Evolutionary conservation across 2,888 invertebrate species (phyloP), one percentile per base, ranked within the genome.

Genomic region (Stenichneumon culpator): DNA sequence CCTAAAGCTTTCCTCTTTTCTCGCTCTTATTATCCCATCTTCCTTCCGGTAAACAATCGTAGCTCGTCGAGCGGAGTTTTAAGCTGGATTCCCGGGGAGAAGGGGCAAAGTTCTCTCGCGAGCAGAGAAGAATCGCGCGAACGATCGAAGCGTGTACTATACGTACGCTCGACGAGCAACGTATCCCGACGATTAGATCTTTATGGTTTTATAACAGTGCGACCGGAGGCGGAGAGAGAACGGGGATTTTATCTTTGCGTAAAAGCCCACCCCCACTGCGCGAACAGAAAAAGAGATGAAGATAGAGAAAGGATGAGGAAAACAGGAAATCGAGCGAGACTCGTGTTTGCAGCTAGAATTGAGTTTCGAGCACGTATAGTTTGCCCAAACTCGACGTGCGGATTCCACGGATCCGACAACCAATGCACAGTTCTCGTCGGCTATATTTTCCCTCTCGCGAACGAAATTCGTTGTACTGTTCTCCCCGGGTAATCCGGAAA

Each of bases 151-250:
- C 32, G 32, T 70, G 54, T 25, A 52, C 22, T 74, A 25, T 68
- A 67, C 39, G 39, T 78, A 69, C 57, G 28, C 79, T 74, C 68
- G 72, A 32, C 67, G 70, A 79, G 78, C 69, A 86, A 86, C 81
- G 86, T 84, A 84, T 84, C 80, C 80, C 77, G 67, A 79, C 91
- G 92, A 93, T 93, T 93, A 91, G 88, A 91, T 93, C 92, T 93
- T 93, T 93, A 93, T 92, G 90, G 91, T 92, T 92, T 93, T 93
- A 92, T 92, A 93, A 92, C 91, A 87, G 89, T 82, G 78, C 86
- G 84, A 83, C 81, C 78, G 87, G 83, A 63, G 22, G n/a, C 32
- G 39, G 69, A 39, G 39, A 60, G 75, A 70, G 84, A 88, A 87
- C 86, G 87, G 87, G 90, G 86, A 87, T 89, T 90, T 89, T 90